Evolutionary conservation across 1,140 invertebrate species (phyloP).

Genomic region (Cylas formicarius): DNA sequence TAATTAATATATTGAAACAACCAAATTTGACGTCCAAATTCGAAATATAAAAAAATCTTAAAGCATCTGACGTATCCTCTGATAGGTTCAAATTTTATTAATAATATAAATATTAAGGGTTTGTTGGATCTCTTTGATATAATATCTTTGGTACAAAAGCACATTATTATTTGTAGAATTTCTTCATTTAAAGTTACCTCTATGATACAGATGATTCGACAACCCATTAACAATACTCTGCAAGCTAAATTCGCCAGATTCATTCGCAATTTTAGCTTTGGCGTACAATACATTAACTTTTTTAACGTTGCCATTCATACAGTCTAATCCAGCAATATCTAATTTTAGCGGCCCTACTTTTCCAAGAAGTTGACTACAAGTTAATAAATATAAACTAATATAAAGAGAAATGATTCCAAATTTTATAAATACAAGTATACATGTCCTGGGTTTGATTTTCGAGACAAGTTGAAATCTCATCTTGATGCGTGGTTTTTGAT

Average conservation of each 20-base stretch:
- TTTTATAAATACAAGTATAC: no score
- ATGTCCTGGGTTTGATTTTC: no score
- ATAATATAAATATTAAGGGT: no score
- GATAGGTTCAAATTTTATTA: no score
- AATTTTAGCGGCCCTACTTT: conserved; percentile 36
- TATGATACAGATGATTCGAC: conserved; percentile 43
- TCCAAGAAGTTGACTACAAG: conserved; percentile 8
- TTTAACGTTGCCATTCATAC: conserved; percentile 47
- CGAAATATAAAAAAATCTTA: neutral
- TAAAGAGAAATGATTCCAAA: neutral
- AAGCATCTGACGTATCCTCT: no score
- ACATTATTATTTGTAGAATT: no score
- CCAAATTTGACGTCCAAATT: conserved; percentile 32
- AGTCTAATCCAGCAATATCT: conserved; percentile 44
- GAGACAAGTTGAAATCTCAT: no score
- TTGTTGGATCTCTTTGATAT: no score
- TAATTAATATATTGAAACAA: conserved; percentile 39
- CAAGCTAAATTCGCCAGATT: conserved; percentile 36
- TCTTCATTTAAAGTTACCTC: conserved; percentile 43
- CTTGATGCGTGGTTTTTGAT: no score
- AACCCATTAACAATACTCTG: conserved; percentile 43
- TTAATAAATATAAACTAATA: conserved; percentile 5
- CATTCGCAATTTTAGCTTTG: conserved; percentile 42
- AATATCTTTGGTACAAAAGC: no score
- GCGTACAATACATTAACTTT: conserved; percentile 46